phyloP scores from a whole-genome alignment of 2,888 invertebrate species.

The Limnephilus marmoratus region DNA sequence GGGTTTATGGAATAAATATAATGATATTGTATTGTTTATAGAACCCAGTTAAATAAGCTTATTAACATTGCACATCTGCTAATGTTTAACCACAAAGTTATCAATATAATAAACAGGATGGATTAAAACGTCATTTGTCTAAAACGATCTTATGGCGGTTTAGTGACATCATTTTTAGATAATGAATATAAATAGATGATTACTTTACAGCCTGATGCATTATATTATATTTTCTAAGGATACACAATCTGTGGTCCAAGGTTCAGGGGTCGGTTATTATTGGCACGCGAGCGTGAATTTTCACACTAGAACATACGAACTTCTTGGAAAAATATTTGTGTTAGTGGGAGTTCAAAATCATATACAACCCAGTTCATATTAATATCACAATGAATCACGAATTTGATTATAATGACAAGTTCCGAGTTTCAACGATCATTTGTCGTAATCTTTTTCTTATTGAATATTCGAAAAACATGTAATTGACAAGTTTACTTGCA shows the following conservation, averaged over 20 bases:
- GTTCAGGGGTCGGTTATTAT: background rate
- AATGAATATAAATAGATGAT: background rate
- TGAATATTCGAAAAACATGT: too few species aligned
- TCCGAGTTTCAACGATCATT: too few species aligned
- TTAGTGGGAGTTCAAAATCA: background rate
- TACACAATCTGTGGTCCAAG: background rate
- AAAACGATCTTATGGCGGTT: background rate
- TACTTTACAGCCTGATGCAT: background rate
- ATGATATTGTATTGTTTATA: background rate
- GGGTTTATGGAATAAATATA: background rate
- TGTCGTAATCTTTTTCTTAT: too few species aligned
- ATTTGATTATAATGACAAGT: too few species aligned
- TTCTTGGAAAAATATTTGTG: background rate
- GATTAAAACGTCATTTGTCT: background rate
- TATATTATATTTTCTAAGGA: background rate
- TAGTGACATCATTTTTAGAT: background rate
- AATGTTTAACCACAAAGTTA: conserved; percentile 7
- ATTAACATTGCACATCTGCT: background rate
- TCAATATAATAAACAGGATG: background rate
- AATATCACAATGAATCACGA: too few species aligned
- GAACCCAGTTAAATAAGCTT: background rate
- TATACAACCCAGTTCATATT: too few species aligned
- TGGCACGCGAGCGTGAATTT: background rate
- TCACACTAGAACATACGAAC: background rate
- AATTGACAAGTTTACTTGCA: too few species aligned